Percentiles rank a stretch among this genome's conserved stretches.
These are phyloP conservation scores for Abscondita cerata DNA, from an alignment of 2,888 invertebrate genomes.

Conservation along the genomic window DNA sequence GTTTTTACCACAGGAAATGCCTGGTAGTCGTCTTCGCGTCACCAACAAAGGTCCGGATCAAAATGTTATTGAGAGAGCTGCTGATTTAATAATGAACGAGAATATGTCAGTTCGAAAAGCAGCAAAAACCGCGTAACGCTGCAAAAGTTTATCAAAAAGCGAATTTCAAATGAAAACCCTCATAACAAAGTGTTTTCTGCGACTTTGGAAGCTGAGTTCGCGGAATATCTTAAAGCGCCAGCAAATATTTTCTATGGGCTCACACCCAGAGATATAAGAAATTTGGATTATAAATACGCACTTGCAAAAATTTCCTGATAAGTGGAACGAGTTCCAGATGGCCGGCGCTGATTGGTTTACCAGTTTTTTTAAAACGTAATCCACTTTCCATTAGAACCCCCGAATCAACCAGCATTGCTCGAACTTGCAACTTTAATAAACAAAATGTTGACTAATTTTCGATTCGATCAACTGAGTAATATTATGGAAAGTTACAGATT, in stretches of 20 bases:
- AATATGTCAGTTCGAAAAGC: too few relatives aligned
- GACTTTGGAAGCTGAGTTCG: background rate
- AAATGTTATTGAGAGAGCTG: slow-evolving; percentile 4
- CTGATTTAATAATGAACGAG: too few relatives aligned
- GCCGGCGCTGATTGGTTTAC: background rate
- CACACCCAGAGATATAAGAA: background rate
- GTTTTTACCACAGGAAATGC: too few relatives aligned
- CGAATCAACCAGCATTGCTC: slow-evolving; percentile 4
- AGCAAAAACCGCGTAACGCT: background rate
- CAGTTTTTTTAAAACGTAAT: slow-evolving; percentile 1
- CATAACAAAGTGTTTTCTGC: background rate
- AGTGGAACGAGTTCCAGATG: background rate
- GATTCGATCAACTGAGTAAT: background rate
- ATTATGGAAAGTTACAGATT: background rate
- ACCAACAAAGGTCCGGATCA: background rate
- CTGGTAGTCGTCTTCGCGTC: background rate
- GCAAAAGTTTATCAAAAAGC: slow-evolving; percentile 4
- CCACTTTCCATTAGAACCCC: background rate
- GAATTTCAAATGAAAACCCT: background rate
- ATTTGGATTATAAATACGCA: slow-evolving; percentile 4
- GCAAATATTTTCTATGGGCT: slow-evolving; percentile 1
- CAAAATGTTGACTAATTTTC: background rate
- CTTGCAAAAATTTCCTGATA: slow-evolving; percentile 2
- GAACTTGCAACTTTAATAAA: background rate
- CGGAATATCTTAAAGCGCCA: too few relatives aligned